Evolutionary conservation across 37 sponge, comb jelly and placozoan species (phyloP).

Genomic region (Theonella swinhoei): DNA sequence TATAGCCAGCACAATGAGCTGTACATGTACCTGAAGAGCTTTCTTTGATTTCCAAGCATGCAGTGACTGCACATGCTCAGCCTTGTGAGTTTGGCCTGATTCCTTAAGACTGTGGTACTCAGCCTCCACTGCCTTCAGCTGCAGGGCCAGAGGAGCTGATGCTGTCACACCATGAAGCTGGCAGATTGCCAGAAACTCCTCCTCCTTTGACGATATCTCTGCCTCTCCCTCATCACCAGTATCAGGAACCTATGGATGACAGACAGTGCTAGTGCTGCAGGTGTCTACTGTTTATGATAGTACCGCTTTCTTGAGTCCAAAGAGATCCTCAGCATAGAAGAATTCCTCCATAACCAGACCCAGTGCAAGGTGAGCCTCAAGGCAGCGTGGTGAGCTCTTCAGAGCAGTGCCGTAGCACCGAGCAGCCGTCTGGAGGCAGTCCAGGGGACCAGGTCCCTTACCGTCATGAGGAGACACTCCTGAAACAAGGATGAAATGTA

Average conservation of each 20-base stretch:
- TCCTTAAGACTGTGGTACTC: slow-evolving; percentile 92
- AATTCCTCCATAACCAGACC: slow-evolving; percentile 91
- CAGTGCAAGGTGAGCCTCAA: slow-evolving; percentile 71
- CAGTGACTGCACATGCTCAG: slow-evolving; percentile 92
- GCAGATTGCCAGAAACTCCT: slow-evolving; percentile 96
- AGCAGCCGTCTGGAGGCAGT: slow-evolving; percentile 43
- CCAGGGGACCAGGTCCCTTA: slow-evolving; percentile 16
- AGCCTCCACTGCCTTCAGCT: slow-evolving; percentile 94
- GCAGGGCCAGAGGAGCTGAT: slow-evolving; percentile 74
- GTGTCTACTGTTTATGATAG: neutral
- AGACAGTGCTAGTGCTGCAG: neutral
- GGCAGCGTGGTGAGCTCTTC: slow-evolving; percentile 48
- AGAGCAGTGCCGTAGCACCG: slow-evolving; percentile 83
- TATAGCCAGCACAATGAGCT: too few relatives aligned
- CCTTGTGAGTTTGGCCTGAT: slow-evolving; percentile 78
- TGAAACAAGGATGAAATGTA: neutral
- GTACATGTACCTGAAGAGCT: slow-evolving; percentile 61
- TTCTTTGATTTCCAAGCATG: slow-evolving; percentile 96
- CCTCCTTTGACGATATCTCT: slow-evolving; percentile 74
- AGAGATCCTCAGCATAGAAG: slow-evolving; percentile 80
- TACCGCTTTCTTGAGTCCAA: slow-evolving; percentile 67
- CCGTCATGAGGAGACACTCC: slow-evolving; percentile 19
- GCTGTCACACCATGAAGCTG: slow-evolving; percentile 81
- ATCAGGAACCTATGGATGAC: slow-evolving; percentile 19
- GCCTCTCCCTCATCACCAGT: slow-evolving; percentile 62